Evolutionary conservation across 2,888 invertebrate genomes (phyloP).

Genomic region (Panzeria rudis): DNA sequence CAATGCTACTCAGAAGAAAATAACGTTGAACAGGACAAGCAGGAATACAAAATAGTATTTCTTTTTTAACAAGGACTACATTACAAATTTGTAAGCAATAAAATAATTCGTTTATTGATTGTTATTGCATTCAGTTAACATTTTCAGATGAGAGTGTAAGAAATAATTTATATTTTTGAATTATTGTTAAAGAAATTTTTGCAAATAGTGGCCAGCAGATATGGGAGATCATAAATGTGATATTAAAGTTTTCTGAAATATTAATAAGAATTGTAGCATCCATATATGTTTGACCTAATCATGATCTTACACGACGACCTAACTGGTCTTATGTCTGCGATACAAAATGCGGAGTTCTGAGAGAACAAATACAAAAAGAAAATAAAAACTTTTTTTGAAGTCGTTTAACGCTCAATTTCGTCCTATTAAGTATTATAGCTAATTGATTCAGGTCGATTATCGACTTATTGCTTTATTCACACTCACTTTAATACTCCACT

Average conservation of each 20-base stretch:
- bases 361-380: no score
- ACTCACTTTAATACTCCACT: background rate
- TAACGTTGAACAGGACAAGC: background rate
- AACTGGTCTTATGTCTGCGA: no score
- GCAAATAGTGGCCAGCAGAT: background rate
- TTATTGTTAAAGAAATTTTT: background rate
- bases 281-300: no score
- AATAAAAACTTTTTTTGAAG: no score
- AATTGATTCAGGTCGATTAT: conserved; percentile 37
- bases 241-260: no score
- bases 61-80: conserved; percentile 15
- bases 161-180: background rate
- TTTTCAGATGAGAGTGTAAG: background rate
- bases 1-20: conserved; percentile 5
- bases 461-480: background rate
- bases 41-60: background rate
- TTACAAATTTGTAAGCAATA: conserved; percentile 57
- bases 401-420: background rate
- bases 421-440: background rate
- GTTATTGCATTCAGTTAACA: conserved; percentile 41
- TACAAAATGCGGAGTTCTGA: no score
- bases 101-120: conserved; percentile 56
- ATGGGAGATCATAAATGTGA: no score
- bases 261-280: no score
- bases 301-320: no score